A percentile compares a stretch with the other conserved stretches of the same genome.
Evolutionary conservation across 2,797 vertebrate genomes (phyloP).

Genomic region (Sebastes iracundus): DNA sequence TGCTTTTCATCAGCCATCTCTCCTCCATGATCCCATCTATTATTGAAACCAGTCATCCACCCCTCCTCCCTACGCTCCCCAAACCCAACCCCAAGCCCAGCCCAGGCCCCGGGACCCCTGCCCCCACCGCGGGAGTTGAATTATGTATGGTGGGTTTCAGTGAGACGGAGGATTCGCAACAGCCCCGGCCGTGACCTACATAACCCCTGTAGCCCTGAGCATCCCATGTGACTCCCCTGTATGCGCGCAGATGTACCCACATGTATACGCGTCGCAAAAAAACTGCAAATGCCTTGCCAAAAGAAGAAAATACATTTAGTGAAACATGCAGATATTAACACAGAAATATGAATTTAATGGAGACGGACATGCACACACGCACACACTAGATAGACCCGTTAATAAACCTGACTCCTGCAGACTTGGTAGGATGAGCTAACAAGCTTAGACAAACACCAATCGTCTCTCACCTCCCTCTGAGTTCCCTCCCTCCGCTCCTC

Average conservation of each 20-base stretch:
- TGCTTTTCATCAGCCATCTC: conserved; percentile 69
- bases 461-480: conserved; percentile 56
- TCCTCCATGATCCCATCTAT: conserved; percentile 81
- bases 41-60: conserved; percentile 83
- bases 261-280: conserved; percentile 21
- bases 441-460: conserved; percentile 68
- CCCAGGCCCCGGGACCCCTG: conserved; percentile 63
- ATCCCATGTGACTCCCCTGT: conserved; percentile 69
- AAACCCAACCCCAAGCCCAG: conserved; percentile 48
- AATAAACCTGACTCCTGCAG: conserved; percentile 51
- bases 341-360: conserved; percentile 1
- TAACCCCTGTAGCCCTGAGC: conserved; percentile 83
- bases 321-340: conserved; percentile 7
- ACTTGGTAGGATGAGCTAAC: conserved; percentile 68
- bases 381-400: conserved; percentile 10
- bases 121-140: conserved; percentile 80
- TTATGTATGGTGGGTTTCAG: conserved; percentile 84
- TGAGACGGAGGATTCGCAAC: conserved; percentile 73
- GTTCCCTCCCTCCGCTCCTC: conserved; percentile 28
- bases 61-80: conserved; percentile 47
- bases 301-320: conserved; percentile 11
- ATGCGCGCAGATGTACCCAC: conserved; percentile 45
- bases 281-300: neutral
- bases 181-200: conserved; percentile 83
- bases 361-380: conserved; percentile 2